Percentiles rank a stretch among this genome's conserved stretches.
Evolutionary conservation across 2,113 vertebrate genomes (phyloP).

Genomic region (Coryphaenoides rupestris): DNA sequence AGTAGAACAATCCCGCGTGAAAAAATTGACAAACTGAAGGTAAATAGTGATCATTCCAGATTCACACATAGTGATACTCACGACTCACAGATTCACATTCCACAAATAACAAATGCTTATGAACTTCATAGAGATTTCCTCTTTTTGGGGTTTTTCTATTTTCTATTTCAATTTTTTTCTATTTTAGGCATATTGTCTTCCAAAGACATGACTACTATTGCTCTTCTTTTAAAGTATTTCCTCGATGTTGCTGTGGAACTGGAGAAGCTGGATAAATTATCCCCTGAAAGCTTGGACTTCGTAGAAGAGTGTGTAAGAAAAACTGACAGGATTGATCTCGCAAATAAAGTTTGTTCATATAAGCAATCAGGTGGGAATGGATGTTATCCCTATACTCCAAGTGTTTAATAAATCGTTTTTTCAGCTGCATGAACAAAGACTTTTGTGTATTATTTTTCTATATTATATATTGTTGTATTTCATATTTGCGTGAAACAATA

Average conservation of each 20-base stretch:
- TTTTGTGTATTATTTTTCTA: no score
- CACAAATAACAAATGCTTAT: no score
- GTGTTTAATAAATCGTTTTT: no score
- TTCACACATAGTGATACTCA: background rate
- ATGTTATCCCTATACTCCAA: background rate
- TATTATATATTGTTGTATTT: no score
- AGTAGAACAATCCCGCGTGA: slow-evolving; percentile 60
- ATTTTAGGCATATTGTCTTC: no score
- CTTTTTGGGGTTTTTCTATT: no score
- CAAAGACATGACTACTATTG: background rate
- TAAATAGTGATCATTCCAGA: slow-evolving; percentile 41
- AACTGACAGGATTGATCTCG: slow-evolving; percentile 82
- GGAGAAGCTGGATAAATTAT: slow-evolving; percentile 82
- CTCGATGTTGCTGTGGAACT: slow-evolving; percentile 82
- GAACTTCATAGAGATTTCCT: no score
- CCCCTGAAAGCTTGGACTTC: slow-evolving; percentile 76
- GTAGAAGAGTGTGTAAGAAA: slow-evolving; percentile 76
- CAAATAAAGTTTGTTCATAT: slow-evolving; percentile 78
- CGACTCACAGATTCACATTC: no score
- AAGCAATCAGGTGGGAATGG: slow-evolving; percentile 72
- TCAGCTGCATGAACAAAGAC: no score
- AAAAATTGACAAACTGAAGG: slow-evolving; percentile 75
- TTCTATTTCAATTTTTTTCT: no score
- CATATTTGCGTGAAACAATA: no score
- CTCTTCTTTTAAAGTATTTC: slow-evolving; percentile 75